phyloP scores from a whole-genome alignment of 1,140 invertebrate genomes.

The Hyposmocoma kahamanoa region DNA sequence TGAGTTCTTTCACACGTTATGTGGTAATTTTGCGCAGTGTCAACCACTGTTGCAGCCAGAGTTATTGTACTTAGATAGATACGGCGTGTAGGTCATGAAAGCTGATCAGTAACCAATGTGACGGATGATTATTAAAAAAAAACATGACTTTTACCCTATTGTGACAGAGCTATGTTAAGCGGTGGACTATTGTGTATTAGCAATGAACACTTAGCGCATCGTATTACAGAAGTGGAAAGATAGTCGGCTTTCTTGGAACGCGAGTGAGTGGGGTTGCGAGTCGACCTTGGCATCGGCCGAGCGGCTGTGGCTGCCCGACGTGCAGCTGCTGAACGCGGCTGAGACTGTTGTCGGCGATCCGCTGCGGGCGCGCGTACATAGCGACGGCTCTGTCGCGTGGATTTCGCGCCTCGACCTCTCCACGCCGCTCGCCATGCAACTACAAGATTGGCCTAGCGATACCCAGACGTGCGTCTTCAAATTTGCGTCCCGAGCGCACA shows the following conservation, averaged over 20 bases:
- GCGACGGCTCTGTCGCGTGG: conserved; percentile 34
- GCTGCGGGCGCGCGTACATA: conserved; percentile 27
- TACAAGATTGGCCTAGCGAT: conserved; percentile 46
- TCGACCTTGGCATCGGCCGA: conserved; percentile 26
- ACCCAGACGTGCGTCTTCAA: conserved; percentile 30
- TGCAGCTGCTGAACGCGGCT: conserved; percentile 35
- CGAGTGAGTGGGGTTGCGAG: conserved; percentile 38
- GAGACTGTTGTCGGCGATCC: conserved; percentile 14
- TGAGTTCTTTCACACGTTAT: no score
- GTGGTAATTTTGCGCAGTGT: no score
- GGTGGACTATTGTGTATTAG: no score
- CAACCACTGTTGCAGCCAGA: no score
- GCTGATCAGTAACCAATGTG: no score
- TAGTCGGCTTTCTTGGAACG: conserved; percentile 45
- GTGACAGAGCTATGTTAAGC: no score
- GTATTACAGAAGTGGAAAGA: conserved; percentile 53
- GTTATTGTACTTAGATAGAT: no score
- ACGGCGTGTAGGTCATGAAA: no score
- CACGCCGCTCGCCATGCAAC: conserved; percentile 30
- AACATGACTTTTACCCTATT: no score
- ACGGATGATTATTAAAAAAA: no score
- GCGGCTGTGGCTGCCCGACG: conserved; percentile 49
- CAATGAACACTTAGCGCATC: no score
- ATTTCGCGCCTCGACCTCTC: conserved; percentile 31
- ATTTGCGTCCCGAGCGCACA: conserved; percentile 37